Evolutionary conservation across 2,888 invertebrate species (phyloP).

Genomic region (Molanna angustata): DNA sequence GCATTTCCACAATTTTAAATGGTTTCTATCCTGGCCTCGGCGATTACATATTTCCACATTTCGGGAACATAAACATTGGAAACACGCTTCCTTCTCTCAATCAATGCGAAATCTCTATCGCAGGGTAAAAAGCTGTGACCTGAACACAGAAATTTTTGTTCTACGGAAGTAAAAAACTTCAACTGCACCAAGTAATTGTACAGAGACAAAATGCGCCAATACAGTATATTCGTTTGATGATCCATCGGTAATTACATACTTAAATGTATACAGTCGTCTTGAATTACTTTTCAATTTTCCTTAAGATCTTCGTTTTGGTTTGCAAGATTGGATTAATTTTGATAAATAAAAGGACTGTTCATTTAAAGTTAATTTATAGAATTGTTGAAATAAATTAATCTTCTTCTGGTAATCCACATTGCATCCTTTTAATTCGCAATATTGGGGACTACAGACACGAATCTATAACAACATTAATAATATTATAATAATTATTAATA

Average conservation of each 20-base stretch:
- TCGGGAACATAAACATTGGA: neutral
- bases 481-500: neutral
- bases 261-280: neutral
- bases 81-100: slow-evolving; percentile 1
- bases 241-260: neutral
- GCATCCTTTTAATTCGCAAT: neutral
- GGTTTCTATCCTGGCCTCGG: slow-evolving; percentile 1
- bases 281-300: neutral
- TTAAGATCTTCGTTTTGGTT: neutral
- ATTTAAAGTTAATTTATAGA: neutral
- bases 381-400: neutral
- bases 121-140: neutral
- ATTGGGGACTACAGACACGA: neutral
- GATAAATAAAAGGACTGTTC: neutral
- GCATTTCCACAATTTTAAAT: slow-evolving; percentile 1
- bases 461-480: neutral
- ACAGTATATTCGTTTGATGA: neutral
- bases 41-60: slow-evolving; percentile 6
- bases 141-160: slow-evolving; percentile 2
- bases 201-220: neutral
- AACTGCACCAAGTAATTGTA: slow-evolving; percentile 2
- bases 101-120: slow-evolving; percentile 3
- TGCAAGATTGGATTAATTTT: neutral
- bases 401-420: neutral
- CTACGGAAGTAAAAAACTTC: neutral